Conservation (phyloP, 2,888 invertebrate genomes). For the Scaptomyza reducta region DNA sequence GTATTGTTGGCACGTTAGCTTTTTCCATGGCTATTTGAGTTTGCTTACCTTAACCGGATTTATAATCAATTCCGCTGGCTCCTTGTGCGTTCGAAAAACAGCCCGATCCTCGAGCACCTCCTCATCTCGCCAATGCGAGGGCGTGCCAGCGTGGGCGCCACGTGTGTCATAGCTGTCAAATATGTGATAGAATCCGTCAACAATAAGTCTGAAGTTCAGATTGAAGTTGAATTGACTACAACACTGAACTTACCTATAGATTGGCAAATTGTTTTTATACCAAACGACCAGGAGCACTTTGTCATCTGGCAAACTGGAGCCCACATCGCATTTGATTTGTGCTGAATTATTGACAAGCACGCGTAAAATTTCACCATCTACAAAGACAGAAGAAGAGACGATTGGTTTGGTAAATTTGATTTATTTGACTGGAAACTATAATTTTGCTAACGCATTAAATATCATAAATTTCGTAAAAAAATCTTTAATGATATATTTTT, state of each 20-base stretch:
- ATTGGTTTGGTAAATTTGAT: no score
- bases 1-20: constrained; percentile 42
- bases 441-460: no score
- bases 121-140: constrained; percentile 87
- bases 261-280: constrained; percentile 95
- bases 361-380: constrained; percentile 84
- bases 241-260: constrained; percentile 90
- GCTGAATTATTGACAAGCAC: constrained; percentile 90
- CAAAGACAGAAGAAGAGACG: constrained; percentile 38
- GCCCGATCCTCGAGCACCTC: constrained; percentile 87
- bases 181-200: background rate
- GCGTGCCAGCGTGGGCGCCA: constrained; percentile 86
- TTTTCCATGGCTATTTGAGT: constrained; percentile 10
- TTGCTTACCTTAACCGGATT: constrained; percentile 85
- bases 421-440: no score
- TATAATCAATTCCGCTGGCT: constrained; percentile 87
- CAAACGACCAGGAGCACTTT: constrained; percentile 93
- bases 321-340: constrained; percentile 93
- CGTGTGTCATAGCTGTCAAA: constrained; percentile 86
- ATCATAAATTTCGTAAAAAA: no score
- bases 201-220: background rate
- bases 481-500: background rate
- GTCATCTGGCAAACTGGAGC: constrained; percentile 90
- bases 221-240: background rate
- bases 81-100: constrained; percentile 86